phyloP scores from a whole-genome alignment of 2,113 vertebrate genomes.

The Neopipo cinnamomea region DNA sequence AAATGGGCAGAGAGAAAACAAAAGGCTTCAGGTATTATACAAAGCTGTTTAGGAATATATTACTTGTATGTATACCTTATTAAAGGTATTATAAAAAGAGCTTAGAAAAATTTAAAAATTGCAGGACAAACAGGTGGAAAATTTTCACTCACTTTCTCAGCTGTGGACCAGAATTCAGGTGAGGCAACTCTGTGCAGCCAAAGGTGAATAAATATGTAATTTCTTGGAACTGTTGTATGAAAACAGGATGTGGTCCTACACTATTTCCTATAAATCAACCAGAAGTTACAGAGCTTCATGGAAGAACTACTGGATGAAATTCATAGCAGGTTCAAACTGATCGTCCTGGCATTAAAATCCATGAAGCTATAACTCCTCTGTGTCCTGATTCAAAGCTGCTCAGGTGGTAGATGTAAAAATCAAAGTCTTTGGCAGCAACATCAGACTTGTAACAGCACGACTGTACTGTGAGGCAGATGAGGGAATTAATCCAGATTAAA shows the following conservation, averaged over 20 bases:
- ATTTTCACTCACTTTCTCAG: not conserved
- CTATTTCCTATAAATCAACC: not conserved
- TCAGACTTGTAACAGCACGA: not conserved
- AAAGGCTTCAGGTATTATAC: not conserved
- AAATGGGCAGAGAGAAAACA: not conserved
- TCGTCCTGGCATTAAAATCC: not conserved
- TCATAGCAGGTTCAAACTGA: not conserved
- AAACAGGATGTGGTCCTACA: not conserved
- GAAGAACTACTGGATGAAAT: not conserved
- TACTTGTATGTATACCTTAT: no score
- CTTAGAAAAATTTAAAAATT: not conserved
- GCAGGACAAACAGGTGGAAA: not conserved
- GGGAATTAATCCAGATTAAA: conserved; percentile 26
- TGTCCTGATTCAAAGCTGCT: conserved; percentile 8
- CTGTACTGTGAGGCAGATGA: not conserved
- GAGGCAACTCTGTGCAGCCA: not conserved
- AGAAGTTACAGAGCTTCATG: not conserved
- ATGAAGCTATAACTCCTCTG: not conserved
- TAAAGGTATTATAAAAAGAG: not conserved
- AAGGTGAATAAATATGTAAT: not conserved
- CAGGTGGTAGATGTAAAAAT: conserved; percentile 22
- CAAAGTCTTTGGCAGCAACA: conserved; percentile 23
- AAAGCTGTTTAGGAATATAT: not conserved
- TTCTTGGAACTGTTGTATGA: not conserved
- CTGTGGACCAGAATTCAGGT: not conserved